These are phyloP conservation scores for Vanessa cardui DNA, from an alignment of 2,888 invertebrate species.

Conservation along the genomic window DNA sequence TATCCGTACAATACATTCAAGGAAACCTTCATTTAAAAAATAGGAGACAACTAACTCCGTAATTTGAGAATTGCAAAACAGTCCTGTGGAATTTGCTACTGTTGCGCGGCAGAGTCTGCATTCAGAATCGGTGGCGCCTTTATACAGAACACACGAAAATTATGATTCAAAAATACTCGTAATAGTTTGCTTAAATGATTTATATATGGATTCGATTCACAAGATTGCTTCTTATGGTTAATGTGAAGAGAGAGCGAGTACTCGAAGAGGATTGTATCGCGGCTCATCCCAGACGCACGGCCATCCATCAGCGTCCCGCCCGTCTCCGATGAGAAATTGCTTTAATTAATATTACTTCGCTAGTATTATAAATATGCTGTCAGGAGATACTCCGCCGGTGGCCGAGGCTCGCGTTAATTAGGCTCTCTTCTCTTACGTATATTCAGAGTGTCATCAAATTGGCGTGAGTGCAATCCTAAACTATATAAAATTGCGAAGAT, in stretches of 20 bases:
- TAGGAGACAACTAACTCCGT: too few relatives aligned
- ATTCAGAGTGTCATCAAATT: constrained; percentile 22
- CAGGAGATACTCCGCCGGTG: constrained; percentile 32
- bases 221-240: not conserved
- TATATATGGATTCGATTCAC: too few relatives aligned
- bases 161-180: too few relatives aligned
- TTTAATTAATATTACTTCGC: constrained; percentile 56
- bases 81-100: too few relatives aligned
- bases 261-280: constrained; percentile 45
- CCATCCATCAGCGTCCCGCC: constrained; percentile 48
- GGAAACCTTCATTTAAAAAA: too few relatives aligned
- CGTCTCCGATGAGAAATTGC: constrained; percentile 53
- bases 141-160: too few relatives aligned
- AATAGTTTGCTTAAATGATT: too few relatives aligned
- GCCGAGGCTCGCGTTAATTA: constrained; percentile 32
- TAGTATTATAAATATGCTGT: constrained; percentile 46
- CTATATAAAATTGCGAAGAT: constrained; percentile 13
- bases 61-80: too few relatives aligned
- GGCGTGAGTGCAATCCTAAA: constrained; percentile 16
- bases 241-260: constrained; percentile 16
- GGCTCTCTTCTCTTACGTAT: constrained; percentile 26
- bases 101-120: too few relatives aligned
- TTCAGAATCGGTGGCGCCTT: too few relatives aligned
- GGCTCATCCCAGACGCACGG: constrained; percentile 40
- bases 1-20: too few relatives aligned